Conservation (phyloP, 2,797 vertebrate genomes). For the Neosilurus hyrtlii region DNA sequence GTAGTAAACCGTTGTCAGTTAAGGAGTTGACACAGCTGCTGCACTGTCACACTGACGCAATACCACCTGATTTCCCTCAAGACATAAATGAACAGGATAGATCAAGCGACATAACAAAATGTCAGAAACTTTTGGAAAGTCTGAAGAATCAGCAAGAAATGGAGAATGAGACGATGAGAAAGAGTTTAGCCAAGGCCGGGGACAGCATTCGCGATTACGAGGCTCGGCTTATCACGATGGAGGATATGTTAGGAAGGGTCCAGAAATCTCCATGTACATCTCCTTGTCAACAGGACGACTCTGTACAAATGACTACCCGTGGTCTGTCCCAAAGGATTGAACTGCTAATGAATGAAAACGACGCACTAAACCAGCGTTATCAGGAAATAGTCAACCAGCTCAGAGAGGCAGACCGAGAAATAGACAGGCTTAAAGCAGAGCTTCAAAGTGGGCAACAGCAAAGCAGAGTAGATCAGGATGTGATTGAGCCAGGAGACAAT, state of each 20-base stretch:
- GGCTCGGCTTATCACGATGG: conserved; percentile 72
- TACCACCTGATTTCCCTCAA: conserved; percentile 36
- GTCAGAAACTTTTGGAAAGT: conserved; percentile 70
- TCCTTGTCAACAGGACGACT: conserved; percentile 65
- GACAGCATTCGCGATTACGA: conserved; percentile 75
- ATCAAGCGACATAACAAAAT: conserved; percentile 41
- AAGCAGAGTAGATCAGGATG: conserved; percentile 61
- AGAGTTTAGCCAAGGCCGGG: conserved; percentile 70
- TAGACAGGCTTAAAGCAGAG: conserved; percentile 76
- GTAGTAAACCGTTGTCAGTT: conserved; percentile 65
- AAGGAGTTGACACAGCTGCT: conserved; percentile 66
- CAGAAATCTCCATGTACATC: conserved; percentile 63
- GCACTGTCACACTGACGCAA: conserved; percentile 60
- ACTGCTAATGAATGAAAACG: conserved; percentile 72
- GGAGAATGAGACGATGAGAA: conserved; percentile 72
- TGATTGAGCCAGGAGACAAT: conserved; percentile 67
- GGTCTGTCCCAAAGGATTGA: conserved; percentile 72
- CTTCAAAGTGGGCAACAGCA: conserved; percentile 64
- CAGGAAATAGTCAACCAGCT: conserved; percentile 82
- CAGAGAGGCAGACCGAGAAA: conserved; percentile 79
- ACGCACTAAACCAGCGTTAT: conserved; percentile 72
- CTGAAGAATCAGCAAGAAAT: conserved; percentile 74
- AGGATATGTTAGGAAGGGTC: conserved; percentile 72
- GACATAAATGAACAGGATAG: conserved; percentile 59
- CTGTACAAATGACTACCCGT: conserved; percentile 61